Conservation (phyloP, 2,113 vertebrate genomes). For the Holacanthus passer region DNA sequence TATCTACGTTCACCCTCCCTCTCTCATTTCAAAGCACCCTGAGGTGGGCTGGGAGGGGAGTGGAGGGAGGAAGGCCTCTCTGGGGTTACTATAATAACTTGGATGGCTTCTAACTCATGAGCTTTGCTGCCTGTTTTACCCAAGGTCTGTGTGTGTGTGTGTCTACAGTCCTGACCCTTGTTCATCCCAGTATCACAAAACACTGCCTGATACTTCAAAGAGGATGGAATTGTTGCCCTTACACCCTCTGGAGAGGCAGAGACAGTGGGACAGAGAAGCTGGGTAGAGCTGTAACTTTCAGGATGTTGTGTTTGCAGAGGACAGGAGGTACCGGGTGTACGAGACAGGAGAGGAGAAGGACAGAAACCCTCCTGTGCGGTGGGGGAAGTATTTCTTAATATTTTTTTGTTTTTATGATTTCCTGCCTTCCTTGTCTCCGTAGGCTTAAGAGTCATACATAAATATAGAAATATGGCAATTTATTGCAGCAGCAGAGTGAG, state of each 20-base stretch:
- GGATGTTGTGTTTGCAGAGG: conserved; percentile 69
- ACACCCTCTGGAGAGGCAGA: conserved; percentile 63
- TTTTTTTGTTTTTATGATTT: conserved; percentile 27
- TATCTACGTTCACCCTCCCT: conserved; percentile 67
- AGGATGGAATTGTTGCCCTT: conserved; percentile 59
- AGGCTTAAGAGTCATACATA: neutral
- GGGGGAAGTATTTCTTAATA: conserved; percentile 17
- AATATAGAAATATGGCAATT: conserved; percentile 20
- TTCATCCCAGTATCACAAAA: conserved; percentile 43
- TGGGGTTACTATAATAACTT: conserved; percentile 78
- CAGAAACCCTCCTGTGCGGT: neutral
- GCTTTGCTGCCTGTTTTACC: conserved; percentile 57
- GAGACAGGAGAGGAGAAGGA: conserved; percentile 8
- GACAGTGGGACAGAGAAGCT: conserved; percentile 36
- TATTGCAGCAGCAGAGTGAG: neutral
- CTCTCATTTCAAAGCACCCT: conserved; percentile 79
- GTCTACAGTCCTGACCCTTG: conserved; percentile 29
- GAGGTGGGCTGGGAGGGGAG: conserved; percentile 54
- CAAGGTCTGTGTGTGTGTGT: conserved; percentile 35
- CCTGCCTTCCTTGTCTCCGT: conserved; percentile 32
- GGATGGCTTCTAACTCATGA: conserved; percentile 45
- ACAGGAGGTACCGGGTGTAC: conserved; percentile 29
- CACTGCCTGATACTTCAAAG: conserved; percentile 66
- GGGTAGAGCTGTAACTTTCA: conserved; percentile 44
- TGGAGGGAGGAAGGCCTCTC: conserved; percentile 67